Conservation (phyloP, 2,797 vertebrate species). For the Urocyon cinereoargenteus region DNA sequence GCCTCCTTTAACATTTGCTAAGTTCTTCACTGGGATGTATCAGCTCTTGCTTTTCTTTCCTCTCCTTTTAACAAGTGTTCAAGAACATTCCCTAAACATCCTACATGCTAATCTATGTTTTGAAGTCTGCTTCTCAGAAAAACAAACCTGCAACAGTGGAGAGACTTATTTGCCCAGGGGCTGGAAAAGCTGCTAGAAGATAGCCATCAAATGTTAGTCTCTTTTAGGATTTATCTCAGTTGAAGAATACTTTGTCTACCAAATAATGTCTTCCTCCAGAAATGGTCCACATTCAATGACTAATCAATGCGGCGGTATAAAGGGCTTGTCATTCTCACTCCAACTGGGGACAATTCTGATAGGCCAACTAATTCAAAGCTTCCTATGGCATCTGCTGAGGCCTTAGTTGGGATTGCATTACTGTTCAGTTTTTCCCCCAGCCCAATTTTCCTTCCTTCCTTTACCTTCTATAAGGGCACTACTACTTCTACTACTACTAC, state of each 20-base stretch:
- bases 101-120: background rate
- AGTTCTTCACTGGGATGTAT: background rate
- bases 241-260: background rate
- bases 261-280: background rate
- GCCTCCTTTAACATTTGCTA: background rate
- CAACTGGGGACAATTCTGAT: background rate
- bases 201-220: background rate
- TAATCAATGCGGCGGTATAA: no score
- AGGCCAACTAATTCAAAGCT: background rate
- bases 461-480: background rate
- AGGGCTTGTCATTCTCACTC: background rate
- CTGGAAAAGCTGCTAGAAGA: background rate
- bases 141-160: background rate
- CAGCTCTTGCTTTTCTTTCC: background rate
- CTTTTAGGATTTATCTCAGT: background rate
- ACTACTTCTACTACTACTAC: no score
- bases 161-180: background rate
- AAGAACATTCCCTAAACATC: background rate
- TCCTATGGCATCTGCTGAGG: accelerated
- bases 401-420: no score
- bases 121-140: background rate
- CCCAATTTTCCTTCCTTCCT: background rate
- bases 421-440: background rate
- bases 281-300: background rate
- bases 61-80: background rate